Base-by-base conservation (phyloP, 2,113 vertebrate species). In the Monarcha castaneiventris region DNA sequence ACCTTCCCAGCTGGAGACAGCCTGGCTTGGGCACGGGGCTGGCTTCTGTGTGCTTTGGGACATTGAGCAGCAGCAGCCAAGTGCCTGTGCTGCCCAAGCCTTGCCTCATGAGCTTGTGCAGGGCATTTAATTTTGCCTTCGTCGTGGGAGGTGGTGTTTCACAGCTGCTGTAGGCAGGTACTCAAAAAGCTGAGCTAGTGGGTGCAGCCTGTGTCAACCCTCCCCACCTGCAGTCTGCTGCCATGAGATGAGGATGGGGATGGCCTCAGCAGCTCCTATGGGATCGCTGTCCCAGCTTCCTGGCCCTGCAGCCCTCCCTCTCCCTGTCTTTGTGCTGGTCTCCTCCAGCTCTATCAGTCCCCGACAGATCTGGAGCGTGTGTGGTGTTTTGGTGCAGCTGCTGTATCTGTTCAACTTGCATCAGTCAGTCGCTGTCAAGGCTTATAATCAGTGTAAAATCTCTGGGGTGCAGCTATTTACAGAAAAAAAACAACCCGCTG, bases 391-490 rank as follows among this genome's bases (percentile, higher is more conserved):
- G 35, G 43, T 89, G 61, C 1, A 2, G 68, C 52, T 72, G 63
- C 59, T 87, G 13, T 85, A 29, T 87, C 62, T 64, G 49, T 89
- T 92, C 49, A 66, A 1, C 49, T 78, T 80, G 56, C 26, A 72
- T 89, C 77, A 92, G 21, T 89, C 8, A 35, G 51, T 77, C 0
- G 1, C 79, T 93, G 48, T 84, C 87, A 82, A 73, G 39, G 55
- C 27, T 78, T 74, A 72, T 79, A 90, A 95, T 95, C 96, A 90
- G 49, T 64, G 41, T 63, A 86, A 90, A 90, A 94, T 94, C 95
- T 96, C 89, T 90, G 58, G 82, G 83, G 92, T 43, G 30, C 67
- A 93, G 81, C 93, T 95, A 92, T 96, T 96, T 97, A 85, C 78
- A 91, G 84, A 7, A 43, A 39, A 78, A 91, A 63, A 2, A 0